These are phyloP conservation scores for Lepidonotus clava DNA, from an alignment of 2,888 invertebrate genomes.

Conservation along the genomic window DNA sequence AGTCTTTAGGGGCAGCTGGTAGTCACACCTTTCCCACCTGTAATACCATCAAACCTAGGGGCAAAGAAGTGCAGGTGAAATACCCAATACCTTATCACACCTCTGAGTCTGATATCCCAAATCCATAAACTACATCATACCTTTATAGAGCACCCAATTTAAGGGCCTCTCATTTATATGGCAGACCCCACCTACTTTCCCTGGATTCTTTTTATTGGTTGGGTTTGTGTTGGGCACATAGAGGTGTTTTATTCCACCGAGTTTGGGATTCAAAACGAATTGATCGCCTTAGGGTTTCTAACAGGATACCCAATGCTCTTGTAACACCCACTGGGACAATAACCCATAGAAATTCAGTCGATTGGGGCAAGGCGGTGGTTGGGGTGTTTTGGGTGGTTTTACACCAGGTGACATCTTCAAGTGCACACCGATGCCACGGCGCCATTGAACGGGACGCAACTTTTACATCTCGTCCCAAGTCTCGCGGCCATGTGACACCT, in stretches of 20 bases:
- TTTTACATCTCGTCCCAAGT: constrained; percentile 37
- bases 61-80: not conserved
- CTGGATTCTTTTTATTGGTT: too few species aligned
- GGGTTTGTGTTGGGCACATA: not conserved
- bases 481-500: constrained; percentile 51
- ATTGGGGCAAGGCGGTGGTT: too few species aligned
- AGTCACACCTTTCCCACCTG: not conserved
- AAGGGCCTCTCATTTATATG: too few species aligned
- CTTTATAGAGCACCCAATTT: too few species aligned
- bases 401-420: constrained; percentile 18
- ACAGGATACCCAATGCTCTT: constrained; percentile 17
- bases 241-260: constrained; percentile 13
- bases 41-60: not conserved
- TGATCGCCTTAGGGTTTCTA: constrained; percentile 31
- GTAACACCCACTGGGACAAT: constrained; percentile 8
- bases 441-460: constrained; percentile 20
- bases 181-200: too few species aligned
- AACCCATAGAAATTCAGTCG: too few species aligned
- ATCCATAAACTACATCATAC: too few species aligned
- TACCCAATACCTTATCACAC: not conserved
- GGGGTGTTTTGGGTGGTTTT: too few species aligned
- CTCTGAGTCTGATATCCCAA: not conserved
- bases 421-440: not conserved
- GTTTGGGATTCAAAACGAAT: constrained; percentile 3
- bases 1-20: not conserved